Percentiles rank a stretch among this genome's conserved stretches.
Conservation (phyloP, 2,888 invertebrate genomes). For the Drosophila atroscutellata region DNA sequence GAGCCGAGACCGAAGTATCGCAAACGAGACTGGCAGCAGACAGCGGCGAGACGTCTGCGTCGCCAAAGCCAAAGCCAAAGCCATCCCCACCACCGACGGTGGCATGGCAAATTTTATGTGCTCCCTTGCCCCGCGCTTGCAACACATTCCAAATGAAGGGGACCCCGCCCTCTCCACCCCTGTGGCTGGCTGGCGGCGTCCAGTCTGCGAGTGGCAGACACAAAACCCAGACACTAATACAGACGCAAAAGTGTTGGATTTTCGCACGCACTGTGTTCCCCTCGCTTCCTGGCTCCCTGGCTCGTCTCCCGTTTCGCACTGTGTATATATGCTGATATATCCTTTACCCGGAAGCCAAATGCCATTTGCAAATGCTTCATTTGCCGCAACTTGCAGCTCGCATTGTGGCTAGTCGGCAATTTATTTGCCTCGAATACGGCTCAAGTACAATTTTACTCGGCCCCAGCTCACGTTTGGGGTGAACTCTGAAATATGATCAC, state of each 20-base stretch:
- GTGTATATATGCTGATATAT: conserved; percentile 50
- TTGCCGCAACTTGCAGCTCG: conserved; percentile 21
- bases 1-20: conserved; percentile 5
- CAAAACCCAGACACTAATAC: conserved; percentile 29
- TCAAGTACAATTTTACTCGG: conserved; percentile 36
- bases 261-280: conserved; percentile 67
- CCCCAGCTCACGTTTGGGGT: conserved; percentile 35
- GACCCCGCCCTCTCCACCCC: conserved; percentile 17
- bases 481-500: conserved; percentile 67
- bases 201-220: conserved; percentile 63
- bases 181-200: conserved; percentile 64
- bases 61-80: conserved; percentile 56
- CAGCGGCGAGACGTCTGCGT: conserved; percentile 76
- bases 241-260: conserved; percentile 69
- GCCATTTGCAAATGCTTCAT: conserved; percentile 67
- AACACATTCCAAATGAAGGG: conserved; percentile 17
- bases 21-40: conserved; percentile 72
- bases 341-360: conserved; percentile 77
- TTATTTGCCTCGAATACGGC: conserved; percentile 58
- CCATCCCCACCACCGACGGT: conserved; percentile 44
- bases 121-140: conserved; percentile 14
- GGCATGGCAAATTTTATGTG: conserved; percentile 43
- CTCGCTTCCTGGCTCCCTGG: conserved; percentile 8
- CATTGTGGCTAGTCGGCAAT: conserved; percentile 66
- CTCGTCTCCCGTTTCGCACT: conserved; percentile 35